phyloP scores from a whole-genome alignment of 2,888 invertebrate species.

The Mimumesa dahlbomi region DNA sequence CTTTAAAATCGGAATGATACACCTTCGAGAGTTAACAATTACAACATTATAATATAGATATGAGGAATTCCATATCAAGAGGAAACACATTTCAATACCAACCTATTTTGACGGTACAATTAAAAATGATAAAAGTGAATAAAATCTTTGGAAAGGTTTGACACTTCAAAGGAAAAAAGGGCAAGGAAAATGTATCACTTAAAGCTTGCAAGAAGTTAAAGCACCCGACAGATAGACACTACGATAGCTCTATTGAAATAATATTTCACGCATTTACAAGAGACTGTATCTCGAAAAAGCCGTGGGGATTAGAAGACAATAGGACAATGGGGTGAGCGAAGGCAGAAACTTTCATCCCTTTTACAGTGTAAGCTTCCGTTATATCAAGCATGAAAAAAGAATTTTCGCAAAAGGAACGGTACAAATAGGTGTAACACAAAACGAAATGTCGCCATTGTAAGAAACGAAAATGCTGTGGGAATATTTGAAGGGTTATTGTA shows the following conservation, averaged over 20 bases:
- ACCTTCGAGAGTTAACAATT: too few relatives aligned
- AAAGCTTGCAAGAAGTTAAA: not conserved
- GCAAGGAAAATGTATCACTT: not conserved
- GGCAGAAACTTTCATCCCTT: not conserved
- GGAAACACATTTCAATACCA: too few relatives aligned
- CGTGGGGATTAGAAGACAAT: conserved; percentile 23
- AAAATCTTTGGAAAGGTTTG: not conserved
- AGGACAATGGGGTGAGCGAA: not conserved
- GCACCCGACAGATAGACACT: not conserved
- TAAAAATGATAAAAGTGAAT: too few relatives aligned
- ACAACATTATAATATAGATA: too few relatives aligned
- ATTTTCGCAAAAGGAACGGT: not conserved
- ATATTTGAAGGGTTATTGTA: too few relatives aligned
- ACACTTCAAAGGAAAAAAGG: not conserved
- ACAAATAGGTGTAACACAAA: too few relatives aligned
- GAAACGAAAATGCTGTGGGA: too few relatives aligned
- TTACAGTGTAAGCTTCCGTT: not conserved
- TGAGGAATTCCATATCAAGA: too few relatives aligned
- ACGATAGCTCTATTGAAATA: not conserved
- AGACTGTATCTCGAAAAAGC: not conserved
- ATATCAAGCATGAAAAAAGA: not conserved
- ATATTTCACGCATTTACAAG: not conserved
- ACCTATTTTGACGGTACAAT: too few relatives aligned
- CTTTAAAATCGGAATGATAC: too few relatives aligned
- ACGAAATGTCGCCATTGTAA: too few relatives aligned